phyloP scores from a whole-genome alignment of 2,113 vertebrate species.

The Melierax canorus region DNA sequence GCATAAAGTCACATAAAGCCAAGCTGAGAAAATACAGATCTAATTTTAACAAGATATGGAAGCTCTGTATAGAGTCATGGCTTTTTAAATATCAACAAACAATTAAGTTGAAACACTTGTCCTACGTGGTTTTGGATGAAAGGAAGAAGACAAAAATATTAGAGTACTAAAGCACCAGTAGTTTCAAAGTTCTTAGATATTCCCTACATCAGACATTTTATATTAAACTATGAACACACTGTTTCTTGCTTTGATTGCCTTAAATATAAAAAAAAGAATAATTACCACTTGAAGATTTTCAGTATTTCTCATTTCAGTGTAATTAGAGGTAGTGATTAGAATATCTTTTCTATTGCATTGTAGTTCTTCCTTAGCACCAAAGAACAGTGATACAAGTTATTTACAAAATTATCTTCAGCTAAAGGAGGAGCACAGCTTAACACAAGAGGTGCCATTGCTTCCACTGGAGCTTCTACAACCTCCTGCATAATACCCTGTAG shows the following conservation, averaged over 20 bases:
- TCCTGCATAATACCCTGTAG: background rate
- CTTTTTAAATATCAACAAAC: background rate
- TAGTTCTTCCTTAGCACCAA: background rate
- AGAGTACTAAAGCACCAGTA: background rate
- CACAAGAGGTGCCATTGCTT: background rate
- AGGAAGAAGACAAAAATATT: background rate
- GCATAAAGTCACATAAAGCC: background rate
- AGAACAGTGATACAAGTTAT: background rate
- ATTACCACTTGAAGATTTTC: constrained; percentile 2
- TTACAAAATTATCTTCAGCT: background rate
- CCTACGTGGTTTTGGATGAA: background rate
- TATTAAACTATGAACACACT: background rate
- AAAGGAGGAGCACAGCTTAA: background rate
- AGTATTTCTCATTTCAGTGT: background rate
- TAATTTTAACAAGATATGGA: background rate
- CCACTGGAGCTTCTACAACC: background rate
- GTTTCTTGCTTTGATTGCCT: background rate
- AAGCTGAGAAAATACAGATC: background rate
- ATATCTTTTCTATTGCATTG: background rate
- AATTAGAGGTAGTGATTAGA: constrained; percentile 23
- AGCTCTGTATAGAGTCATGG: background rate
- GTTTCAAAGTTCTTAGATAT: background rate
- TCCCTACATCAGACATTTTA: background rate
- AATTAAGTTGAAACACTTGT: background rate
- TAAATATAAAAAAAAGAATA: background rate